A percentile compares a stretch with the other conserved stretches of the same genome.
Conservation (phyloP, 1,140 invertebrate species). For the Pseudoatta argentina region DNA sequence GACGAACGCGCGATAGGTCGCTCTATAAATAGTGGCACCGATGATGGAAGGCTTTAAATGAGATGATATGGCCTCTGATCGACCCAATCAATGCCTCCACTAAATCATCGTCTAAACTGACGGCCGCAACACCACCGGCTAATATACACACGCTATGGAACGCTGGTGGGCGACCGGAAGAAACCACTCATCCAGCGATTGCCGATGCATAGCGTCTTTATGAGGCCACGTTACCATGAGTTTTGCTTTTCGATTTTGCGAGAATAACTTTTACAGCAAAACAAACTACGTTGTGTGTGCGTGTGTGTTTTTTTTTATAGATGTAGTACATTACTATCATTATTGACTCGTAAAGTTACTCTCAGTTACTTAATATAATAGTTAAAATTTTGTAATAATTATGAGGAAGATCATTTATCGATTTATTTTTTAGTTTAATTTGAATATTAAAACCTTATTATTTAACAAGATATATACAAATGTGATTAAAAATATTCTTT, state of each 20-base stretch:
- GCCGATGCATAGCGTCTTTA: constrained; percentile 85
- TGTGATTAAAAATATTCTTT: constrained; percentile 10
- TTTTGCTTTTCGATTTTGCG: constrained; percentile 1
- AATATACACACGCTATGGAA: constrained; percentile 76
- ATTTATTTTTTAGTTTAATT: constrained; percentile 9
- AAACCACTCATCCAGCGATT: constrained; percentile 85
- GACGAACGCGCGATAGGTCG: constrained; percentile 43
- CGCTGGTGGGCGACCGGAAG: constrained; percentile 85
- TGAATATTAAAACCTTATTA: background rate
- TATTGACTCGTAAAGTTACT: background rate
- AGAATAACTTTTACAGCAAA: background rate
- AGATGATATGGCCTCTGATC: constrained; percentile 86
- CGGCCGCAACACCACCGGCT: constrained; percentile 82
- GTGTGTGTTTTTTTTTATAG: no score
- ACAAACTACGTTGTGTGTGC: background rate
- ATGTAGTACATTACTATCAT: background rate
- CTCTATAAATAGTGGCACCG: constrained; percentile 85
- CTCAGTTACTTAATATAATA: no score
- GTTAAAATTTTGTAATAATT: background rate
- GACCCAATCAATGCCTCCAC: constrained; percentile 86
- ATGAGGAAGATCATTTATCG: background rate
- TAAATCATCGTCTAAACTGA: constrained; percentile 87
- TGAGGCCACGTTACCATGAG: constrained; percentile 77
- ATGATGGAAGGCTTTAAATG: constrained; percentile 85
- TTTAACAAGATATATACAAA: background rate